Conservation (phyloP, 1,140 invertebrate genomes). For the Pollicipes pollicipes region DNA sequence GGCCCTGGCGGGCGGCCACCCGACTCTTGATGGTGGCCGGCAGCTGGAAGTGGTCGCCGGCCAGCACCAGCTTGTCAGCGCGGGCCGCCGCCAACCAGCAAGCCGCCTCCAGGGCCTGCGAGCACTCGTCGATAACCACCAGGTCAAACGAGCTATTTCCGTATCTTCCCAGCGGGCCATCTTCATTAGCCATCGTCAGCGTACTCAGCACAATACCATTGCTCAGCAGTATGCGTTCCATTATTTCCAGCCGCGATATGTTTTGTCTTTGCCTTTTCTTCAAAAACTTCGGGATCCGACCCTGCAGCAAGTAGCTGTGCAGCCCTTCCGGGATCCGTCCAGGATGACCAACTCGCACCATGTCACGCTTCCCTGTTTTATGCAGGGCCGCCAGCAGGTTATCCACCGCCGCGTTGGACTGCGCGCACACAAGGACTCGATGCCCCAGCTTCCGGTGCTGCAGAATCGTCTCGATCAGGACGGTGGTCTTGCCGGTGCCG, state of each 20-base stretch:
- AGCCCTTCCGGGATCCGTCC: no score
- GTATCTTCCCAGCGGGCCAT: no score
- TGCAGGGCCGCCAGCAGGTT: constrained; percentile 41
- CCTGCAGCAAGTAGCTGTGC: no score
- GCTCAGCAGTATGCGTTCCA: no score
- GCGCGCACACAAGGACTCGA: constrained; percentile 39
- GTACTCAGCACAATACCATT: constrained; percentile 32
- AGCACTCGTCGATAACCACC: constrained; percentile 42
- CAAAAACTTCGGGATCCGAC: no score
- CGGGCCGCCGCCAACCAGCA: constrained; percentile 38
- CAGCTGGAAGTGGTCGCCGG: constrained; percentile 41
- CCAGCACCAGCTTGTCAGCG: constrained; percentile 34
- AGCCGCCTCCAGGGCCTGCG: constrained; percentile 36
- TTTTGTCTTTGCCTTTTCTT: no score
- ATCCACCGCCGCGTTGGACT: constrained; percentile 45
- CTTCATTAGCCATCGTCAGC: no score
- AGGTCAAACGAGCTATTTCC: constrained; percentile 35
- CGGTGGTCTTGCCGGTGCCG: constrained; percentile 48
- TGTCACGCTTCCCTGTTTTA: no score
- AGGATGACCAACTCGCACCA: no score
- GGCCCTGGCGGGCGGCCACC: constrained; percentile 27
- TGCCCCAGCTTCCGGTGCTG: constrained; percentile 31
- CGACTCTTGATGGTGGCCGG: constrained; percentile 38
- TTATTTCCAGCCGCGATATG: constrained; percentile 22
- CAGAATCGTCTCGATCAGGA: constrained; percentile 39